These are phyloP conservation scores for Saguinus midas DNA, from an alignment of 2,113 vertebrate species.

Conservation along the genomic window DNA sequence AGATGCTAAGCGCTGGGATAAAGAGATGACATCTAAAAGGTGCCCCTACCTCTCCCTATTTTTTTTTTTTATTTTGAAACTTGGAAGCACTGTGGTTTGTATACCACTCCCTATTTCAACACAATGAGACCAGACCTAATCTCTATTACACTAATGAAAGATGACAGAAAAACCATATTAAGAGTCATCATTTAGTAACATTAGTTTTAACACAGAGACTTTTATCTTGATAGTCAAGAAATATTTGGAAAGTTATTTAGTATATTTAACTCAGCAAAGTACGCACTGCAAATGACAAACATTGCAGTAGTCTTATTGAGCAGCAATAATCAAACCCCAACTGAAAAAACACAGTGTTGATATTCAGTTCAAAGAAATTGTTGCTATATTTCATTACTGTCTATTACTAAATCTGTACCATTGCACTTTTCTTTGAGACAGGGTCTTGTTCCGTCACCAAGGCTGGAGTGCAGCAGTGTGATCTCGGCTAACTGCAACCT, in stretches of 20 bases:
- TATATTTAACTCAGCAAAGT: not conserved
- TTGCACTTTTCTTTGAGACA: not conserved
- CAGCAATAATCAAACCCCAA: not conserved
- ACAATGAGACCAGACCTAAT: not conserved
- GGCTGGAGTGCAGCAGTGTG: no score
- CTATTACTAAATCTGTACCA: not conserved
- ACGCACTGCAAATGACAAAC: not conserved
- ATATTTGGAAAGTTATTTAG: not conserved
- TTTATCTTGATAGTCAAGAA: not conserved
- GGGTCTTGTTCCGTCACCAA: no score
- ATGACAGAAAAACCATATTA: not conserved
- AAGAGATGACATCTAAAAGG: not conserved
- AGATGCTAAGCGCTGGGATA: not conserved
- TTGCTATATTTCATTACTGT: not conserved
- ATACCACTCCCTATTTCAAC: not conserved
- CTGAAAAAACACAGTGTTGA: not conserved
- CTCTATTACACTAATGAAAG: not conserved
- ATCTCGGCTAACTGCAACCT: no score
- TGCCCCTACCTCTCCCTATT: not conserved
- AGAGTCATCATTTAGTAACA: constrained; percentile 9
- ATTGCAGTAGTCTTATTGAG: not conserved
- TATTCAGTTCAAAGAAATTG: not conserved
- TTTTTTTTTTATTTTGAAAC: no score
- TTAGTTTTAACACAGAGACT: constrained; percentile 18
- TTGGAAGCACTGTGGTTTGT: no score